Percentiles rank a stretch among this genome's conserved stretches.
phyloP scores from a whole-genome alignment of 2,888 invertebrate genomes.

The Leptarthrus brevirostris region DNA sequence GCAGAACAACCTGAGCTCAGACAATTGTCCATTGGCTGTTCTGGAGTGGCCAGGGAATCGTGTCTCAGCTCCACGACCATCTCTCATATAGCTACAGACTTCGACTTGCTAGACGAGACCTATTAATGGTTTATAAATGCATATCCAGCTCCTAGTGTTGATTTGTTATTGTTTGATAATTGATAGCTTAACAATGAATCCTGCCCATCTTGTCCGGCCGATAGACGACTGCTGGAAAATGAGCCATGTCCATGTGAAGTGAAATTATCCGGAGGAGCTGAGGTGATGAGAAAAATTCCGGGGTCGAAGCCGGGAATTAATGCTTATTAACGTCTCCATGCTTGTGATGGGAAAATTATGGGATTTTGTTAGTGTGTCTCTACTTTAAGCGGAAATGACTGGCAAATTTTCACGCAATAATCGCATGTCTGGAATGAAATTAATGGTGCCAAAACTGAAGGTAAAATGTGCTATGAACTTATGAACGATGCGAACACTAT shows the following conservation, averaged over 20 bases:
- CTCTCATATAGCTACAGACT: neutral
- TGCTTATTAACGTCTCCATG: slow-evolving; percentile 34
- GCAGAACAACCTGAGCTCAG: neutral
- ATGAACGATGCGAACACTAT: too few species aligned
- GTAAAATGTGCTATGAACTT: too few species aligned
- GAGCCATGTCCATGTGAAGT: neutral
- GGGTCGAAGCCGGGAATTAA: neutral
- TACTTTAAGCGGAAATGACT: slow-evolving; percentile 23
- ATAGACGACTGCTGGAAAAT: slow-evolving; percentile 14
- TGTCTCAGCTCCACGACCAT: slow-evolving; percentile 1
- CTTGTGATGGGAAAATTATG: slow-evolving; percentile 27
- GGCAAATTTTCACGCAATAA: neutral
- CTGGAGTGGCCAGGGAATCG: slow-evolving; percentile 22
- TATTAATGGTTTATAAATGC: slow-evolving; percentile 53
- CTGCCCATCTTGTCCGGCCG: slow-evolving; percentile 9
- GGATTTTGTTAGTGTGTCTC: slow-evolving; percentile 10
- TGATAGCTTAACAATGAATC: slow-evolving; percentile 53
- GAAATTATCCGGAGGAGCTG: neutral
- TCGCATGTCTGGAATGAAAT: neutral
- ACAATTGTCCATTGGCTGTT: slow-evolving; percentile 14
- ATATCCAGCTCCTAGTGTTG: slow-evolving; percentile 53
- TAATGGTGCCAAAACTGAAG: neutral
- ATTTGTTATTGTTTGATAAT: slow-evolving; percentile 55
- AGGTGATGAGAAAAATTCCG: slow-evolving; percentile 29
- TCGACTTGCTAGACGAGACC: slow-evolving; percentile 48